Base-by-base conservation (phyloP, 2,888 invertebrate genomes). In the Merodon equestris region DNA sequence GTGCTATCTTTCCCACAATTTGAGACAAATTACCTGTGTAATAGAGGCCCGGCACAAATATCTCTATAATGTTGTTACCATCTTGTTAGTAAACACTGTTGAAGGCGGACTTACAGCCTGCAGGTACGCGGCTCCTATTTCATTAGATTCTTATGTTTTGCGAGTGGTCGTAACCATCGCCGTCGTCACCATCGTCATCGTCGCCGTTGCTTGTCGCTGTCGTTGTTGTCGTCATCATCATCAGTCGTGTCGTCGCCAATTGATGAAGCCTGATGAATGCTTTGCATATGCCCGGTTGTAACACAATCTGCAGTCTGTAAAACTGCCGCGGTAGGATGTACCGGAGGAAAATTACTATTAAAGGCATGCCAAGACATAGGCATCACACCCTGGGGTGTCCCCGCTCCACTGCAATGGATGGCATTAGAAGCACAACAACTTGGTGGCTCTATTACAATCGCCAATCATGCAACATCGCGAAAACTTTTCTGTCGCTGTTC, bases 231-330 rank as follows among this genome's bases (percentile, higher is more conserved):
- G 18, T 42, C 57, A 47, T 73, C 47, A 64, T 36, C 57, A 61
- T 47, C 56, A 79, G 14, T 47, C 40, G 10, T 54, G 63, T 71
- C 70, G 58, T 45, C 47, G 44, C 48, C 63, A 63, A 50, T 50
- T 70, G 71, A 82, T 77, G 83, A 82, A 82, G 82, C 81, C 83
- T 83, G 82, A 83, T 82, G 79, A 82, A 82, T 82, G 74, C 81
- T 67, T 77, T 61, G 76, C 82, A 81, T 34, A 57, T n/a, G 9
- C 56, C 63, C 53, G 64, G 45, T 81, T 81, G 81, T 81, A 81
- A 79, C 76, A 71, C 63, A 82, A 81, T 82, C 75, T 81, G 68
- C 63, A 53, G 64, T 60, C 47, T 53, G n/a, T 38, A 10, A 38
- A 9, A 9, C n/a, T 9, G 9, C 34, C 1, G n/a, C 38, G 68